Evolutionary conservation across 2,797 vertebrate genomes (phyloP).

Genomic region (Micromesistius poutassou): DNA sequence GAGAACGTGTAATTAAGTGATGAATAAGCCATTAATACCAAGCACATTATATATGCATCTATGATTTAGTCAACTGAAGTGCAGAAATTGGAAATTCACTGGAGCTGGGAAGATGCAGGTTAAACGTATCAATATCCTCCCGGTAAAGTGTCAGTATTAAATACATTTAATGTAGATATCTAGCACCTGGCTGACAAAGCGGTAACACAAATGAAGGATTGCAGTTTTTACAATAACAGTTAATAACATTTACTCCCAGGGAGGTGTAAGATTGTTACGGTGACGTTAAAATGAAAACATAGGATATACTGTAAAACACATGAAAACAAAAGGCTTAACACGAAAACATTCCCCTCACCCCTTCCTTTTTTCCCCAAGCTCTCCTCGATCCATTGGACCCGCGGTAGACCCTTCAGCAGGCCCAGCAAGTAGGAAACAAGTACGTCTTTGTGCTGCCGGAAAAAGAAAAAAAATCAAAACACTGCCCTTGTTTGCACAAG

Average conservation of each 20-base stretch:
- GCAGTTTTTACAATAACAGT: background rate
- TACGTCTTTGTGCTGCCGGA: slow-evolving; percentile 87
- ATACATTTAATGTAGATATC: background rate
- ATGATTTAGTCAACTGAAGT: background rate
- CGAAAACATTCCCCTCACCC: slow-evolving; percentile 76
- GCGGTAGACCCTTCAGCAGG: slow-evolving; percentile 87
- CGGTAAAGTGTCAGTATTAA: background rate
- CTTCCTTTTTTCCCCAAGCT: slow-evolving; percentile 84
- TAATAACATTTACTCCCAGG: background rate
- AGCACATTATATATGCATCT: background rate
- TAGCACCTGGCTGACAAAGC: background rate
- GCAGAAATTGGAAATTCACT: background rate
- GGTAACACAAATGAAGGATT: background rate
- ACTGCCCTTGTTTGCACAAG: slow-evolving; percentile 9
- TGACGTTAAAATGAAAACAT: background rate
- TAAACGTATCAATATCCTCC: background rate
- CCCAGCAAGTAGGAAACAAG: slow-evolving; percentile 90
- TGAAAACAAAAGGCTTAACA: slow-evolving; percentile 23
- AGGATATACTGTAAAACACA: background rate
- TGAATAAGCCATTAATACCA: background rate
- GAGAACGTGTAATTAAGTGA: slow-evolving; percentile 1
- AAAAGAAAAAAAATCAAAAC: slow-evolving; percentile 14
- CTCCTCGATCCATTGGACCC: slow-evolving; percentile 96
- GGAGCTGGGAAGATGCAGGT: background rate
- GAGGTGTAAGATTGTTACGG: background rate